Base-by-base conservation (phyloP, 2,113 vertebrate species). In the Dendropsophus ebraccatus region DNA sequence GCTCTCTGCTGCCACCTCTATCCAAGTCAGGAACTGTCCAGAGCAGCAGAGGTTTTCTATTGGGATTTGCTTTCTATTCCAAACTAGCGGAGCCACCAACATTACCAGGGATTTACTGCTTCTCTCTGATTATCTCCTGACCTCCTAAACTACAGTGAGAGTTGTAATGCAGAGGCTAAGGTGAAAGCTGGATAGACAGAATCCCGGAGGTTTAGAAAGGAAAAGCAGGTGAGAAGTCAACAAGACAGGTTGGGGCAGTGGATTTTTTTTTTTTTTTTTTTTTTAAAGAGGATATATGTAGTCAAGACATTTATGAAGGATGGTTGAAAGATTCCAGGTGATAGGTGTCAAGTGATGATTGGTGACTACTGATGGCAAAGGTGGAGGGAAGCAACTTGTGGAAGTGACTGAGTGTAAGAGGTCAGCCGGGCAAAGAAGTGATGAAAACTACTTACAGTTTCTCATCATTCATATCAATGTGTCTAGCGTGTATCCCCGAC, bases 231-330 rank as follows among this genome's bases (percentile, higher is more conserved):
- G 12, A 49, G 47, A 76, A 50, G 67, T 19, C 67, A 28, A 23
- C 67, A 10, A 12, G 67, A 76, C 73, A 52, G 73, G 73, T 76
- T 52, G 13, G 41, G 47, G 45, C n/a, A 52, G 73, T 14, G 73
- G 23, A 47, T 23, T 21, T 37, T 37, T 19, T 32, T 30, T n/a
- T n/a, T 23, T 21, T 37, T 37, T 19, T 32, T 30, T n/a, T n/a
- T n/a, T n/a, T n/a, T n/a, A n/a, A 14, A 4, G 69, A 45, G 70
- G 70, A n/a, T 73, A 13, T n/a, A 0, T n/a, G 70, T n/a, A 1
- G 41, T 25, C 41, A 9, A 47, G 41, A 35, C 72, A 16, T 25
- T 35, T 2, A 25, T 74, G 72, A 74, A n/a, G 41, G 72, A 74
- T 28, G 41, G 37, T 21, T 45, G 72, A 16, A 28, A 47, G 72